phyloP scores from a whole-genome alignment of 2,888 invertebrate genomes.

The Noctua comes region DNA sequence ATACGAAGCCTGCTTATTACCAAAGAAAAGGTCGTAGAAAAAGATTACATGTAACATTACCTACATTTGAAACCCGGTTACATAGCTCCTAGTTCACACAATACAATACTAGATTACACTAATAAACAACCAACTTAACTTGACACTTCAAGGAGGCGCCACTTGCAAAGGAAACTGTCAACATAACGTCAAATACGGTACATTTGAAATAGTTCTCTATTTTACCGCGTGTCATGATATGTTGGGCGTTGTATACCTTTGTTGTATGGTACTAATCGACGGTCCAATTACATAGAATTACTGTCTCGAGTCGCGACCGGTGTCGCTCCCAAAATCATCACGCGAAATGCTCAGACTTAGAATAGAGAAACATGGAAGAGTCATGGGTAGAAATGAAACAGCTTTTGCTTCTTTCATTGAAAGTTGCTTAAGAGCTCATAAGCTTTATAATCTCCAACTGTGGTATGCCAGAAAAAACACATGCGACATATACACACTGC shows the following conservation, averaged over 20 bases:
- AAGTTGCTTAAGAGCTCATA: not conserved
- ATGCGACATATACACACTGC: too few species aligned
- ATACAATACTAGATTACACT: slow-evolving; percentile 46
- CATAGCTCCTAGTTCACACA: slow-evolving; percentile 61
- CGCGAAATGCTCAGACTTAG: slow-evolving; percentile 67
- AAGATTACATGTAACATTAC: slow-evolving; percentile 46
- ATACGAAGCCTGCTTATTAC: slow-evolving; percentile 1
- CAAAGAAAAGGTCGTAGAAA: slow-evolving; percentile 32
- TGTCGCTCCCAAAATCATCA: slow-evolving; percentile 71
- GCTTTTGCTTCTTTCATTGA: not conserved
- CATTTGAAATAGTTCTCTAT: not conserved
- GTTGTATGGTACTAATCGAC: slow-evolving; percentile 62
- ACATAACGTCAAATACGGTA: not conserved
- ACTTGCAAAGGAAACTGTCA: slow-evolving; percentile 5
- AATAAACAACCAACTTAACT: not conserved
- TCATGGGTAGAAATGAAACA: not conserved
- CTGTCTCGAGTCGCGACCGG: slow-evolving; percentile 56
- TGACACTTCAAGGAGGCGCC: slow-evolving; percentile 20
- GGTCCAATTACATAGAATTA: slow-evolving; percentile 76
- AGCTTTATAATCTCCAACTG: not conserved
- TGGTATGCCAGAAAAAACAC: not conserved
- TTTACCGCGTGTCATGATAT: slow-evolving; percentile 3
- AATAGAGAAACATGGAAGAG: slow-evolving; percentile 51
- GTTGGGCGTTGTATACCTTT: slow-evolving; percentile 30
- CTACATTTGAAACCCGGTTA: slow-evolving; percentile 52